Base-by-base conservation (phyloP, 2,888 invertebrate species). In the Pseudococcus jackbeardsleyi region DNA sequence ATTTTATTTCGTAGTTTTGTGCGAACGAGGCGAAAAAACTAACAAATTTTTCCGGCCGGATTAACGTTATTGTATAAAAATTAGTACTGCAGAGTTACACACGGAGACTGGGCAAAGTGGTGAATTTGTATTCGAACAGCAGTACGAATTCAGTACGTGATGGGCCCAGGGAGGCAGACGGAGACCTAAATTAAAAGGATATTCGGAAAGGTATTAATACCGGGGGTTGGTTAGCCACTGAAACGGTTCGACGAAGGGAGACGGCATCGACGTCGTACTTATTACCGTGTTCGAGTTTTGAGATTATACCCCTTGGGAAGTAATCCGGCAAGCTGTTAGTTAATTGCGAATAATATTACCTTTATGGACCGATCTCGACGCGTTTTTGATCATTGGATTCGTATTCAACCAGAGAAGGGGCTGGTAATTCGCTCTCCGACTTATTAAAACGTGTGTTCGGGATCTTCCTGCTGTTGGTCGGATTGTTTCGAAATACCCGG, bases 331-430 rank as follows among this genome's bases (percentile, higher is more conserved):
- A 82, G 79, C 79, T 82, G 79, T 82, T 82, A 82, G 79, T 82
- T 82, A 82, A 82, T 82, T 82, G 79, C 79, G 79, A 82, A 82
- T 82, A 82, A 82, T 82, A 82, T 77, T 77, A 77, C 77, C 77
- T 77, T 46, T 82, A 82, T 33, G 19, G 46, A 19, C 42, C 46
- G 72, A 9, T 64, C 64, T 64, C 22, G 72, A 39, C 72, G 46
- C 19, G 42, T 82, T 82, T 82, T 46, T 12, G 79, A 82, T 82
- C 33, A 82, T 82, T 19, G 46, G 46, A 82, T 82, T 82, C 79
- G 79, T 46, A 46, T 82, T 79, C 22, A 42, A 50, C 12, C 4
- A 12, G 12, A 12, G 48, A 48, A 9, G 19, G 19, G 64, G 12
- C 11, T 50, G 48, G 48, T 50, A 50, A 50, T 50, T 54, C 54